Conservation (phyloP, 2,113 vertebrate species). For the Antennarius striatus region DNA sequence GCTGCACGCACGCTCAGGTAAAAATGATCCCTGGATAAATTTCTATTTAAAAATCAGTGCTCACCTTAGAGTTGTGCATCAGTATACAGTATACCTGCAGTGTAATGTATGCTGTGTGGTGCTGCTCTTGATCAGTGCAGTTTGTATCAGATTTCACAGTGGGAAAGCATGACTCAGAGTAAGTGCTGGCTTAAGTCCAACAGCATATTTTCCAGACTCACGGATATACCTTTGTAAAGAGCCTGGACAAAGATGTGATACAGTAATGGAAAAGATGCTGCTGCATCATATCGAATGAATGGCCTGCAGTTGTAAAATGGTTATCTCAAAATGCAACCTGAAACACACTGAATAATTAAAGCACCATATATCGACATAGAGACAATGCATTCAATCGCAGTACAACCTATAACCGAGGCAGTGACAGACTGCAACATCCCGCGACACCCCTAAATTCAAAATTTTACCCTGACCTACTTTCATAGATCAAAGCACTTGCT, state of each 20-base stretch:
- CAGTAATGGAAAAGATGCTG: constrained; percentile 42
- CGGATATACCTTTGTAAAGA: constrained; percentile 50
- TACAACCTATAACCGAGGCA: neutral
- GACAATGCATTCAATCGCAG: neutral
- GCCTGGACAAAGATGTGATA: constrained; percentile 46
- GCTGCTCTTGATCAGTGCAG: constrained; percentile 58
- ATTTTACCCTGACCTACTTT: too few relatives aligned
- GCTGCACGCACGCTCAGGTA: constrained; percentile 33
- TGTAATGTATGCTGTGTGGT: constrained; percentile 43
- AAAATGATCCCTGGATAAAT: constrained; percentile 24
- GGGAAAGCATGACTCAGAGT: constrained; percentile 65
- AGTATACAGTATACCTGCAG: constrained; percentile 35
- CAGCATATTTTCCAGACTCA: constrained; percentile 64
- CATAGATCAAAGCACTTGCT: too few relatives aligned
- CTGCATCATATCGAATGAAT: constrained; percentile 27
- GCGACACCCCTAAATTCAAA: too few relatives aligned
- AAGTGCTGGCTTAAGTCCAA: constrained; percentile 58
- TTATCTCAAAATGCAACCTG: constrained; percentile 27
- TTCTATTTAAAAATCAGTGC: neutral
- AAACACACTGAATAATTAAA: neutral
- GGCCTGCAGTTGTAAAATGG: constrained; percentile 21
- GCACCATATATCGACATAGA: neutral
- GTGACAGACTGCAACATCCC: too few relatives aligned
- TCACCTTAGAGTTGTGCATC: constrained; percentile 41
- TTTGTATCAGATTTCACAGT: constrained; percentile 70